Base-by-base conservation (phyloP, 1,140 invertebrate genomes). In the Euschistus heros region DNA sequence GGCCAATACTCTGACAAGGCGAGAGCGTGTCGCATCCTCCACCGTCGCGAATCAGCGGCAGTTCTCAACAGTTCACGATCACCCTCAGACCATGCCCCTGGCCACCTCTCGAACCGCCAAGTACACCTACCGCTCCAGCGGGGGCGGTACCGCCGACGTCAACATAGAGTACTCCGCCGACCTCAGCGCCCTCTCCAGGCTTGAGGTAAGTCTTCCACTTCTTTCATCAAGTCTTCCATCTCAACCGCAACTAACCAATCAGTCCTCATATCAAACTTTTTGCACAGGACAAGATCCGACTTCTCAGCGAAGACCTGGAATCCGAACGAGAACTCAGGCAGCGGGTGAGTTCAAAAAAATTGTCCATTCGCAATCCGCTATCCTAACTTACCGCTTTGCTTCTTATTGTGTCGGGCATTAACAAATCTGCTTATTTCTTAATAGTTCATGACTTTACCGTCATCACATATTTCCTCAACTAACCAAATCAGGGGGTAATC, bases 291-390 rank as follows among this genome's bases (percentile, higher is more conserved):
- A 96, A 96, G 84, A 93, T 97, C 79, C 91, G 94, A 79, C 89
- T 97, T 74, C 83, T 97, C 73, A 91, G 94, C 75, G 94, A 97
- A 84, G 94, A 97, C 82, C 83, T 97, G 81, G 94, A 97, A 84
- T 86, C 86, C 77, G 94, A 97, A 84, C 88, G 94, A 77, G 94
- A 97, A 82, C 82, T 97, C 76, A 88, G 94, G 80, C 89, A 94
- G 83, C 90, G 94, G 84, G 94, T 97, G 83, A 92, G 89, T 82
- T 70, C 54, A n/a, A 50, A 50, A 26, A 33, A 50, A n/a, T n/a
- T 27, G 10, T 63, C 8, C 10, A 37, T 10, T 37, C 33, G 33
- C 33, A 6, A 37, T 37, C 13, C 33, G 33, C 33, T 37, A 10
- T 6, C 10, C 3, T 37, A 37, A 37, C 33, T 37, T 13, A 37